Evolutionary conservation across 2,888 invertebrate species (phyloP).

Genomic region (Atethmia centrago): DNA sequence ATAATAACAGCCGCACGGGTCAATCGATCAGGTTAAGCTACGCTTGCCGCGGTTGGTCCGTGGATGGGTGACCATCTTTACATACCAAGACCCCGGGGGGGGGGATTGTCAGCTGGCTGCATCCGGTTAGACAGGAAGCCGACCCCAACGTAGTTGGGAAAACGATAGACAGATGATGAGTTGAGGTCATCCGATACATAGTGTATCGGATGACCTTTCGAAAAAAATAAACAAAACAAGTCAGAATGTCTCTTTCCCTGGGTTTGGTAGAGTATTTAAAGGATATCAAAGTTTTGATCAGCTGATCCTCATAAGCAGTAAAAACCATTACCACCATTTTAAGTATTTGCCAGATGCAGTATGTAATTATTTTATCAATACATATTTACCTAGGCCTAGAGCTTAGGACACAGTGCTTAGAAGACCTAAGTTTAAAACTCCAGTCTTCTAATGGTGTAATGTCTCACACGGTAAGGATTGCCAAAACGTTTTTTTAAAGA

Average conservation of each 20-base stretch:
- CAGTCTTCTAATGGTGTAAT: not conserved
- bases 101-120: too few species aligned
- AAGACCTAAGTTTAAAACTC: not conserved
- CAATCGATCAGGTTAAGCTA: too few species aligned
- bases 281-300: not conserved
- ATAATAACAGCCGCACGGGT: too few species aligned
- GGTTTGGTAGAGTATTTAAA: not conserved
- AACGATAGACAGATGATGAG: too few species aligned
- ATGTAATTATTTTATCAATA: not conserved
- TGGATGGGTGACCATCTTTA: too few species aligned
- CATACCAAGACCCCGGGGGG: too few species aligned
- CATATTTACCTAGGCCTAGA: not conserved
- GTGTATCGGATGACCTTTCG: too few species aligned
- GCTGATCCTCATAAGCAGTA: not conserved
- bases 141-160: too few species aligned
- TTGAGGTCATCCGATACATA: not conserved
- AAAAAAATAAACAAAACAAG: not conserved
- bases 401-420: not conserved
- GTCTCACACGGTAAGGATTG: conserved; percentile 1
- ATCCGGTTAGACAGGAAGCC: too few species aligned
- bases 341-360: not conserved
- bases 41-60: too few species aligned
- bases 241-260: not conserved
- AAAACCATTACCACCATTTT: not conserved
- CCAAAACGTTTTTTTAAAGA: not conserved